Percentiles rank a stretch among this genome's conserved stretches.
phyloP scores from a whole-genome alignment of 2,113 vertebrate genomes.

The Trichomycterus rosablanca region DNA sequence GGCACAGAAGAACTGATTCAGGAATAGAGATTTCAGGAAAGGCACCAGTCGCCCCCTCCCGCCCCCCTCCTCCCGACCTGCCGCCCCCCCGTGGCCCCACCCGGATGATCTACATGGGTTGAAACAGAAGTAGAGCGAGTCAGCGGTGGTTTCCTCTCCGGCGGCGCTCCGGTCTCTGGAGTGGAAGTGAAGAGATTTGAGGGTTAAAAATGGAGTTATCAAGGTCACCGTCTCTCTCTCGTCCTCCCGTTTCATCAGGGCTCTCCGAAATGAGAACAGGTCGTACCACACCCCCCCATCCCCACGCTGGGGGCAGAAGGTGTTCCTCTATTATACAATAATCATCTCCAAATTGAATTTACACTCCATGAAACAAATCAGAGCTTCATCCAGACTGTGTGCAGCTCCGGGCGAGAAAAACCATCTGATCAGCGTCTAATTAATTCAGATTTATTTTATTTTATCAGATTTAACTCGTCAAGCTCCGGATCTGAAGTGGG shows the following conservation, averaged over 20 bases:
- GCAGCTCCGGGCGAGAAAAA: conserved; percentile 60
- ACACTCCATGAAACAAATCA: conserved; percentile 74
- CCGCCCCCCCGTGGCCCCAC: background rate
- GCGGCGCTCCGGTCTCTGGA: background rate
- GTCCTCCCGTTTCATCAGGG: conserved; percentile 44
- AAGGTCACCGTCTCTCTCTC: conserved; percentile 32
- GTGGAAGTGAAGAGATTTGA: background rate
- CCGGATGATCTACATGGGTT: background rate
- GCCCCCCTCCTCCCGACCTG: background rate
- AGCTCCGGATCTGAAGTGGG: no score
- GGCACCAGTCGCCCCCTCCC: background rate
- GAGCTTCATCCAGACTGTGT: conserved; percentile 59
- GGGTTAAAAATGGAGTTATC: conserved; percentile 15
- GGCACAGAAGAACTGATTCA: no score
- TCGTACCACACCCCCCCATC: conserved; percentile 35
- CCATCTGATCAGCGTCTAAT: no score
- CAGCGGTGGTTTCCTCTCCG: conserved; percentile 2
- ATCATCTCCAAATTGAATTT: conserved; percentile 70
- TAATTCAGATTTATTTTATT: no score
- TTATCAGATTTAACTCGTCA: no score
- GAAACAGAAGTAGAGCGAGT: conserved; percentile 4
- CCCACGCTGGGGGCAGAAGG: conserved; percentile 67
- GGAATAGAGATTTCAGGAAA: background rate
- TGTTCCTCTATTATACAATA: conserved; percentile 57
- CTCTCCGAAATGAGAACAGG: conserved; percentile 43